Conservation (phyloP, 2,888 invertebrate species). For the Seira sanloemensis region DNA sequence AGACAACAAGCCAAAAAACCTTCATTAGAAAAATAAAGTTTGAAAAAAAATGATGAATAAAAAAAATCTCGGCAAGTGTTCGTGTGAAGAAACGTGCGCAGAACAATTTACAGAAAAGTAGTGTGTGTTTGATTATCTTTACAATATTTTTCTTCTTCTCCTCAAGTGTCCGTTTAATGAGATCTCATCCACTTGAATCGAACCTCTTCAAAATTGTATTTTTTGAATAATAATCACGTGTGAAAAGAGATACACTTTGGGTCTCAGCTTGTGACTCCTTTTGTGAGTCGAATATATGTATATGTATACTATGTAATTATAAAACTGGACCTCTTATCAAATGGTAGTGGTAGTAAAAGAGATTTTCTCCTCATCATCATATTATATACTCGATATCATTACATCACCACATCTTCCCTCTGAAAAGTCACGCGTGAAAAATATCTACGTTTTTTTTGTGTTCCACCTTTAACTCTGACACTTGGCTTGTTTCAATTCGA, state of each 20-base stretch:
- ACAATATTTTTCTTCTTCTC: neutral
- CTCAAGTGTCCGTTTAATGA: neutral
- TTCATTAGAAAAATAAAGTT: too few relatives aligned
- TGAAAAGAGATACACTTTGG: neutral
- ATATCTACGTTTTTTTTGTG: neutral
- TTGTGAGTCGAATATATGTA: neutral
- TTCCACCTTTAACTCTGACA: conserved; percentile 4
- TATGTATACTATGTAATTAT: conserved; percentile 33
- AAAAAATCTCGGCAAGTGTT: neutral
- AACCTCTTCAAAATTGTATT: too few relatives aligned
- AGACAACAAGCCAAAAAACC: neutral
- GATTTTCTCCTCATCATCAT: too few relatives aligned
- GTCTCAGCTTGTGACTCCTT: neutral
- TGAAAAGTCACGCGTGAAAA: conserved; percentile 24
- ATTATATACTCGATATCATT: neutral
- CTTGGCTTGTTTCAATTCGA: conserved; percentile 36
- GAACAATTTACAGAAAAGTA: too few relatives aligned
- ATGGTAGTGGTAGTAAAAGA: too few relatives aligned
- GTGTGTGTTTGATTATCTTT: too few relatives aligned
- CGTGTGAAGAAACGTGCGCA: conserved; percentile 59
- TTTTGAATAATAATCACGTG: neutral
- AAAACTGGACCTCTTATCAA: conserved; percentile 35
- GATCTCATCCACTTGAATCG: too few relatives aligned
- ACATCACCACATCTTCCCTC: neutral
- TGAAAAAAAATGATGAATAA: too few relatives aligned